Evolutionary conservation across 2,888 invertebrate species (phyloP), one percentile per base, ranked within the genome.

Genomic region (Linyphia triangularis): DNA sequence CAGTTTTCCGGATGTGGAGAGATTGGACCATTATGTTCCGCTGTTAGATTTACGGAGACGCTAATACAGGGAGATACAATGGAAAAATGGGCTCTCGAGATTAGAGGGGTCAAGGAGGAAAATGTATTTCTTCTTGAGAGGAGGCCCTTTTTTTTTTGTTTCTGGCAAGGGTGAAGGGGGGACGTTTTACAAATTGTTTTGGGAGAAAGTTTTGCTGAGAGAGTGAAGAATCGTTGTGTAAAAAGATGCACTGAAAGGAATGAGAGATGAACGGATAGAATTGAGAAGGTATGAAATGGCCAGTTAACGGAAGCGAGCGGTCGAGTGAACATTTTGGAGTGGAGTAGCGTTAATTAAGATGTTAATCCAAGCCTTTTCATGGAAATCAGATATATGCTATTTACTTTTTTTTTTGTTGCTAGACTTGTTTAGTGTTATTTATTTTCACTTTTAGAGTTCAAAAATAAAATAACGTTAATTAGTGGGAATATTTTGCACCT

Each of bases 91-190:
- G 33, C 51, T 5, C 59, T 79, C 70, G 70, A 65, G n/a, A n/a
- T n/a, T n/a, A n/a, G n/a, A 85, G 59, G 81, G 86, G 86, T 86
- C 86, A 86, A 86, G 86, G 86, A 86, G 86, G 86, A 86, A 86
- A 73, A 85, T 70, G 43, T 43, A 30, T 33, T 73, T 61, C 61
- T 57, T 69, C 28, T 57, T 24, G 9, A 13, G 5, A 59, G 40
- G 63, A 70, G 69, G 24, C 51, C 16, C 37, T 78, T 63, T 77
- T 22, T 26, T 59, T 59, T 22, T 40, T 40, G 24, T 26, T 26
- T 26, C 7, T 33, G 26, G 10, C 51, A 19, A 5, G 26, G 6
- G 4, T 30, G 37, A 3, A 22, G 4, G 57, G 70, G 83, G 83
- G 83, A 72, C 79, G 51, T 73, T 72, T 72, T 73, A 73, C 83